Conservation (phyloP, 2,888 invertebrate species). For the Halictus quadricinctus region DNA sequence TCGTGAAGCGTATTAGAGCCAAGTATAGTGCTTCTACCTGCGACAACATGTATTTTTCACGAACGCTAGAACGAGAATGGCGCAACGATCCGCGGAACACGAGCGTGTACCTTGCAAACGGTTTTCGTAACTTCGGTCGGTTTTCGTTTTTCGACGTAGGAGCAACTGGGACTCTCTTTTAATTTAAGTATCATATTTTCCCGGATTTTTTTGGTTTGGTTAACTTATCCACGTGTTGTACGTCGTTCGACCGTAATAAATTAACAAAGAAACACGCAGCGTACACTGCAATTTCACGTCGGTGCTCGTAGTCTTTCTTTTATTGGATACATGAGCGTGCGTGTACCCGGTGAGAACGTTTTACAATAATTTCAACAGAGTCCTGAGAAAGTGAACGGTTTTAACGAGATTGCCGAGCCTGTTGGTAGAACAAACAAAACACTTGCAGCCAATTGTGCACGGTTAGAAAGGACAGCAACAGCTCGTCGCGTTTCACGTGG, state of each 20-base stretch:
- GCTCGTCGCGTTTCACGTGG: conserved; percentile 77
- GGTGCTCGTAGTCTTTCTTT: background rate
- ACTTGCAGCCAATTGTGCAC: conserved; percentile 81
- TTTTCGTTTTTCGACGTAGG: background rate
- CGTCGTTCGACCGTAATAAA: background rate
- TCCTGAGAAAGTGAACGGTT: background rate
- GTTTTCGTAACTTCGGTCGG: background rate
- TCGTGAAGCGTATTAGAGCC: conserved; percentile 69
- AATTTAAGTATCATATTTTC: conserved; percentile 39
- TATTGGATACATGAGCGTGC: conserved; percentile 9
- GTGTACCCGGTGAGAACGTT: background rate
- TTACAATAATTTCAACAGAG: conserved; percentile 25
- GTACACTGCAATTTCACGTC: conserved; percentile 28
- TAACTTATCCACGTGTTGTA: conserved; percentile 22
- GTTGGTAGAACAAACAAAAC: conserved; percentile 78
- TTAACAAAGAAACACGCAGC: conserved; percentile 12
- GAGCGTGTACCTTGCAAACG: conserved; percentile 28
- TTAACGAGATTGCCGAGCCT: conserved; percentile 62
- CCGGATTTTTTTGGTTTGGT: conserved; percentile 16
- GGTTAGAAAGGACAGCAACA: conserved; percentile 75
- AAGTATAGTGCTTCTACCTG: conserved; percentile 69
- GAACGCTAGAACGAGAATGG: background rate
- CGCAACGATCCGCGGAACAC: background rate
- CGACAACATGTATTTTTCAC: conserved; percentile 15
- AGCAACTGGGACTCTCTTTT: background rate